phyloP scores from a whole-genome alignment of 2,888 invertebrate species.

The Sthenelais limicola region DNA sequence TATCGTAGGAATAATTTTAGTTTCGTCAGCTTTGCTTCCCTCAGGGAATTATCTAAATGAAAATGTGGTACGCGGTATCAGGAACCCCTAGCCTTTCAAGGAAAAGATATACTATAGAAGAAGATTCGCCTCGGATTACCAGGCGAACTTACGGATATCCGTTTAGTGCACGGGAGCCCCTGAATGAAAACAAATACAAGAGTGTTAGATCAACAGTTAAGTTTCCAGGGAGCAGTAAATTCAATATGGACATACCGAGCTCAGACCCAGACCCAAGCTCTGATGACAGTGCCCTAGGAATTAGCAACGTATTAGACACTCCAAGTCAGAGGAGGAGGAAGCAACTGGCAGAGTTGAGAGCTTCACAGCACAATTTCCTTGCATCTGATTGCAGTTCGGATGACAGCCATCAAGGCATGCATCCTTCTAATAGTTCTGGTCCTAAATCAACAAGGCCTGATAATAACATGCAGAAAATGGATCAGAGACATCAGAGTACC shows the following conservation, averaged over 20 bases:
- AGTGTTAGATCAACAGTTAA: constrained; percentile 13
- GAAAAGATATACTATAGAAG: neutral
- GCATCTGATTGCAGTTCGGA: constrained; percentile 18
- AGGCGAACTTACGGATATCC: too few species aligned
- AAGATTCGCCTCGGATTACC: too few species aligned
- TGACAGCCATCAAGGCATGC: constrained; percentile 8
- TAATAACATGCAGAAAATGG: neutral
- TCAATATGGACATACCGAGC: neutral
- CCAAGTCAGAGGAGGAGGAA: neutral
- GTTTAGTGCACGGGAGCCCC: too few species aligned
- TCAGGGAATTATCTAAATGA: too few species aligned
- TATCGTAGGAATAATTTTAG: too few species aligned
- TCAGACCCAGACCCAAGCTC: constrained; percentile 10
- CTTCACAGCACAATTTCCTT: neutral
- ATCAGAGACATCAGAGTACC: too few species aligned
- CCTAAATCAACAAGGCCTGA: neutral
- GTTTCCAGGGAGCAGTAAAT: constrained; percentile 6
- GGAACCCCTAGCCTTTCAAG: constrained; percentile 20
- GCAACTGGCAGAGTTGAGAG: constrained; percentile 2
- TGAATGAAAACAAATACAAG: constrained; percentile 15
- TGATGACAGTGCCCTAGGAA: neutral
- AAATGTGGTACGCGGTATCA: constrained; percentile 33
- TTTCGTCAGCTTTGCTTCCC: too few species aligned
- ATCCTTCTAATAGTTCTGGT: neutral
- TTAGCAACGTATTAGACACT: neutral